Conservation (phyloP, 1,140 invertebrate species). For the Heliconius melpomene region DNA sequence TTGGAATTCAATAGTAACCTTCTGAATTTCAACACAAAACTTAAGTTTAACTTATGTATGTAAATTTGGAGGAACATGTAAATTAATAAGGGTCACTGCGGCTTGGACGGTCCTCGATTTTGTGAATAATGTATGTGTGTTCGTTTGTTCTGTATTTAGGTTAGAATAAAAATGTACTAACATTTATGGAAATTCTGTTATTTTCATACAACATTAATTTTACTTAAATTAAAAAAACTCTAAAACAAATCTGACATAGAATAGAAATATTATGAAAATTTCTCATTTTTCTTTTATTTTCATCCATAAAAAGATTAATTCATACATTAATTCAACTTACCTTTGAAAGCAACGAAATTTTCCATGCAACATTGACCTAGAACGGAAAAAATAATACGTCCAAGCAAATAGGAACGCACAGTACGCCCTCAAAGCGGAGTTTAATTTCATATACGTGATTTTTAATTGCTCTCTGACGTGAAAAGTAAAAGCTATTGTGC, state of each 20-base stretch:
- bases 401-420: slow-evolving; percentile 1
- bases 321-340: not conserved
- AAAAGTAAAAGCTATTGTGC: not conserved
- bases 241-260: not conserved
- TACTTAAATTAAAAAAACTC: not conserved
- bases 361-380: slow-evolving; percentile 5
- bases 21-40: not conserved
- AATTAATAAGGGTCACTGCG: slow-evolving; percentile 4
- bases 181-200: not conserved
- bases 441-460: slow-evolving; percentile 26
- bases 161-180: not conserved
- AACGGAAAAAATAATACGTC: not conserved
- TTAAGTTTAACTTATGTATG: slow-evolving; percentile 13
- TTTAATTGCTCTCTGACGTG: slow-evolving; percentile 1
- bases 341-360: slow-evolving; percentile 5
- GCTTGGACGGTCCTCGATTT: slow-evolving; percentile 2
- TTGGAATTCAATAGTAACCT: too few species aligned
- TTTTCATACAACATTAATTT: not conserved
- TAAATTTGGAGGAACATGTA: not conserved
- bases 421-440: slow-evolving; percentile 5
- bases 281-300: too few species aligned
- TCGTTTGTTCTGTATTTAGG: not conserved
- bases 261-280: too few species aligned
- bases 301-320: not conserved
- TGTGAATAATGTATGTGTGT: not conserved